Evolutionary conservation across 1,140 invertebrate species (phyloP), one percentile per base, ranked within the genome.

Genomic region (Dreissena rostriformis): DNA sequence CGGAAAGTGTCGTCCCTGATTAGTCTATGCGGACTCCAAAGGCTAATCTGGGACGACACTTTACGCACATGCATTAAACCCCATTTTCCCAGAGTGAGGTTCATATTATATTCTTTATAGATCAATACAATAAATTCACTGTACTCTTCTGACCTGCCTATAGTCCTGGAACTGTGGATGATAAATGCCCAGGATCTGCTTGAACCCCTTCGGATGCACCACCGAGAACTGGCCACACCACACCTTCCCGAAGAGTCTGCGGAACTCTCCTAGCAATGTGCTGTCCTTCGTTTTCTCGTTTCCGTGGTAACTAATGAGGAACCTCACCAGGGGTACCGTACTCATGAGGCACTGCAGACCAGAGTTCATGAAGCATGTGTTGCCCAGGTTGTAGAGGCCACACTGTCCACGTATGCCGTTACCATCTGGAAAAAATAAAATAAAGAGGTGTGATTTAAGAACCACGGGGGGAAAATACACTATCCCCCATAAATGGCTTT

Each of bases 301-400:
- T 83, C 22, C 86, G 49, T 22, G 86, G 74, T 80, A 87, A 87
- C 79, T 92, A 53, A 95, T 91, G 87, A 96, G 95, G 89, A 94
- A 95, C 87, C 94, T 93, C 29, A 95, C 90, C 1, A 96, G 93
- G 24, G 94, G 93, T 0, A 88, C 83, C 52, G 91, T 93, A 77
- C 88, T 90, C 72, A 93, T 86, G 39, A 96, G 92, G 91, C 95
- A 96, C 90, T 96, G 96, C 26, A 96, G 91, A 0, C 95, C 96
- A 49, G 96, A 94, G 90, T 96, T 96, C 96, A 96, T 96, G 89
- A 96, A 96, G 88, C 96, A 96, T 8, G 96, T 96, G 89, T 96
- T 96, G 66, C 96, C 96, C 29, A 96, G 93, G 87, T 96, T 96
- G 28, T 94, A 93, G 80, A 96, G 93, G 57, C 96, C 96, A 90